A percentile compares a stretch with the other conserved stretches of the same genome.
phyloP scores from a whole-genome alignment of 2,113 vertebrate genomes.

The Meriones unguiculatus region DNA sequence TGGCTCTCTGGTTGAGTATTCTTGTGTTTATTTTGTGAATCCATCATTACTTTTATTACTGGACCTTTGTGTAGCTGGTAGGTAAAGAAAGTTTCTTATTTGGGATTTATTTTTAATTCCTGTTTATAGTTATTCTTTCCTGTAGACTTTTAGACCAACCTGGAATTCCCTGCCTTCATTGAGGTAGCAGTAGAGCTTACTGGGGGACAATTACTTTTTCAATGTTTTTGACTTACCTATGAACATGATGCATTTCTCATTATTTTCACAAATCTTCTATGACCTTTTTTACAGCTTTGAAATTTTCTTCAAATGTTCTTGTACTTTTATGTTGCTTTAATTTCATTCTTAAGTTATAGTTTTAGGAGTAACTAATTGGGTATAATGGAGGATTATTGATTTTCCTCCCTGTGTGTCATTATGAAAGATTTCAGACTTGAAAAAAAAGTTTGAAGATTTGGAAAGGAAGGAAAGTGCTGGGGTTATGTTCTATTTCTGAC shows the following conservation, averaged over 20 bases:
- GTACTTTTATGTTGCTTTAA: constrained; percentile 16
- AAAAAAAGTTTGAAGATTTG: not conserved
- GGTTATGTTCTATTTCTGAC: not conserved
- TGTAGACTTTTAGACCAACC: constrained; percentile 19
- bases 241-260: not conserved
- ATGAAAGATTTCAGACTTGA: constrained; percentile 46
- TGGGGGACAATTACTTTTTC: not conserved
- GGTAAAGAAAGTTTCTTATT: not conserved
- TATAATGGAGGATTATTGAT: constrained; percentile 30
- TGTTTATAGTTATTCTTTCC: constrained; percentile 15
- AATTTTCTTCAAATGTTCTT: not conserved
- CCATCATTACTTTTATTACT: not conserved
- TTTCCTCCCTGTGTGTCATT: not conserved
- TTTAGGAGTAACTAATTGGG: not conserved
- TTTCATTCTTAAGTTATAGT: not conserved
- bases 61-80: not conserved
- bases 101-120: not conserved
- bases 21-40: not conserved
- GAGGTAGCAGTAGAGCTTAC: constrained; percentile 5
- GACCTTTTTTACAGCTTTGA: constrained; percentile 2
- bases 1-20: not conserved
- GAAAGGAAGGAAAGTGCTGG: not conserved
- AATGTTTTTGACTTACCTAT: not conserved
- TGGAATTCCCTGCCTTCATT: constrained; percentile 39
- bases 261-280: constrained; percentile 39